Base-by-base conservation (phyloP, 2,113 vertebrate species). In the Cnemophilus loriae region DNA sequence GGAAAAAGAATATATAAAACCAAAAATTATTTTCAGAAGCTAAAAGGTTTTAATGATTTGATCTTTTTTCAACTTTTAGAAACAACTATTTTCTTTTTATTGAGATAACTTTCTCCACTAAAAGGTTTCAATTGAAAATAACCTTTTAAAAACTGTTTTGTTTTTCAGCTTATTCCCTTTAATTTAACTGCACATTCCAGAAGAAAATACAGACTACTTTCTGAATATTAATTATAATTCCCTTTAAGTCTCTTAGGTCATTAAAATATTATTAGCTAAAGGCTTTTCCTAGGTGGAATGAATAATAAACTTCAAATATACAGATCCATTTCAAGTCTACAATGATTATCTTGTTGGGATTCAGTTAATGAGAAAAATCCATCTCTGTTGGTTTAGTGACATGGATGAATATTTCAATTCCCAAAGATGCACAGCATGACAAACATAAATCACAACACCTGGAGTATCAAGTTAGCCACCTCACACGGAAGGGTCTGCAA, bases 221-320 rank as follows among this genome's bases (percentile, higher is more conserved):
- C 82, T 41, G 37, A 79, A 89, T 95, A 95, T 69, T 91, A 88
- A 92, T 87, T 92, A 41, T 89, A 73, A 46, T 52, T 96, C 71
- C 53, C 37, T 83, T 90, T 59, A 84, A 80, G 16, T 96, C 84
- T 74, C 67, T 42, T 82, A 88, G 28, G 87, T 93, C 76, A 93
- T 97, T 96, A 91, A 88, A 96, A 75, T 88, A 65, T 67, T 56
- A 91, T 95, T 95, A 94, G 89, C 87, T 79, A 89, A 77, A 87
- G 57, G 65, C 21, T 74, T 89, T 96, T 90, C 83, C 91, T 74
- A 87, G 50, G 63, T 64, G 63, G 28, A 89, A 96, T 94, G 55
- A 80, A 52, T 84, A 87, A 86, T 52, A 92, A 60, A 75, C 65
- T 86, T 59, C 21, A 94, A 91, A 93, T 84, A 59, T 27, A 90